Conservation (phyloP, 2,797 vertebrate genomes). For the Buceros bicornis region DNA sequence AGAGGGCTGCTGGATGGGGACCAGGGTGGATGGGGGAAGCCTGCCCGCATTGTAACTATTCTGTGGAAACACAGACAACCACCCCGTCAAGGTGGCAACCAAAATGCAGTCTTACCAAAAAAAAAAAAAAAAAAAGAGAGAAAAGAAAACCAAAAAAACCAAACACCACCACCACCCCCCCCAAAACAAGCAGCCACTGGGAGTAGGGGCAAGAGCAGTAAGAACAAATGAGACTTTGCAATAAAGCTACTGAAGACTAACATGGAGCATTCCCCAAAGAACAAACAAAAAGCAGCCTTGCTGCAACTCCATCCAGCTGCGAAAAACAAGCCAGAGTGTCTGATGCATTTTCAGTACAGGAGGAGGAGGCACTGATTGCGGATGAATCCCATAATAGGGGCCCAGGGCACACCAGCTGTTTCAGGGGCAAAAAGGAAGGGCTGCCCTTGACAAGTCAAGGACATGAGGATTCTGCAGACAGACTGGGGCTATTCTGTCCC, state of each 20-base stretch:
- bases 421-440: conserved; percentile 48
- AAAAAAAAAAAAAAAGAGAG: no score
- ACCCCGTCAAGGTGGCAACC: neutral
- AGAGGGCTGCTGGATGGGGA: neutral
- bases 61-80: neutral
- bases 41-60: neutral
- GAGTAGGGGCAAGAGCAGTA: neutral
- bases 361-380: neutral
- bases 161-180: no score
- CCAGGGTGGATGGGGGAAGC: neutral
- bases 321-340: neutral
- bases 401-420: conserved; percentile 70
- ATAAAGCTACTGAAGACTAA: neutral
- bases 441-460: conserved; percentile 72
- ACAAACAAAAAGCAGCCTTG: neutral
- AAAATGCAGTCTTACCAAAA: neutral
- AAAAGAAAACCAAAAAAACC: neutral
- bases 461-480: neutral
- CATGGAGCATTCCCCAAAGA: neutral
- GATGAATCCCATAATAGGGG: conserved; percentile 8
- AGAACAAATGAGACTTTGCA: neutral
- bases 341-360: neutral
- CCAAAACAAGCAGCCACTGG: neutral
- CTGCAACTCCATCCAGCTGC: neutral
- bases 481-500: conserved; percentile 53